These are phyloP conservation scores for Alentia gelatinosa DNA, from an alignment of 2,888 invertebrate genomes.

Conservation along the genomic window DNA sequence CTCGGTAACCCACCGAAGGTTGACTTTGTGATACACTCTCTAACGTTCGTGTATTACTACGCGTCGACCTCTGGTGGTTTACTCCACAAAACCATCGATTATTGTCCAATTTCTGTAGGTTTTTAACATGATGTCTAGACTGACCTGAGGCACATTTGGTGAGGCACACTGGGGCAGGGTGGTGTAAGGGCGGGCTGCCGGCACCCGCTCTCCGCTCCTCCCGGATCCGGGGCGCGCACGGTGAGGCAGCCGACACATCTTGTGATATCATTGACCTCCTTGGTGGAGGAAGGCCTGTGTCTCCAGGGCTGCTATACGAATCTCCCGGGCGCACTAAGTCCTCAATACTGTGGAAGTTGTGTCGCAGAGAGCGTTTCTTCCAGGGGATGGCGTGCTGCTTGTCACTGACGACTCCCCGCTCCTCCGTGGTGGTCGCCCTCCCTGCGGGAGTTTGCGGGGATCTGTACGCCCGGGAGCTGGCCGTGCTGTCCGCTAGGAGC, in stretches of 20 bases:
- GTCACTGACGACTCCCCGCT: neutral
- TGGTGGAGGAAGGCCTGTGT: neutral
- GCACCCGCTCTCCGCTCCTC: neutral
- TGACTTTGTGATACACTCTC: no score
- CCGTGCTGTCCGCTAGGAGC: neutral
- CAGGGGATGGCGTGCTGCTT: constrained; percentile 2
- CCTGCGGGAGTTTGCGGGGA: no score
- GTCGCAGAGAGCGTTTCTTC: constrained; percentile 19
- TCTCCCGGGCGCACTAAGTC: constrained; percentile 49
- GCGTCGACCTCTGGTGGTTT: no score
- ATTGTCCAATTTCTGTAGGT: no score
- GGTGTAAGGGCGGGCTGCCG: neutral
- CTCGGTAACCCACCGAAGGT: no score
- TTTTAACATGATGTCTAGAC: no score
- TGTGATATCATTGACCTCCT: neutral
- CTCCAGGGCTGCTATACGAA: neutral
- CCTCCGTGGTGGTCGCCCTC: neutral
- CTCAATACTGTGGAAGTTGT: constrained; percentile 56
- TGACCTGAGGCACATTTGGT: neutral
- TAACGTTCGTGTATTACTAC: no score
- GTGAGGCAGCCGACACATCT: neutral
- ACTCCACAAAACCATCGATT: no score
- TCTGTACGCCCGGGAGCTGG: no score
- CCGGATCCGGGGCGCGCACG: neutral
- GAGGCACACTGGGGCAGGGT: neutral